Base-by-base conservation (phyloP, 92 coral and sea anemone genomes). In the Galaxea fascicularis region DNA sequence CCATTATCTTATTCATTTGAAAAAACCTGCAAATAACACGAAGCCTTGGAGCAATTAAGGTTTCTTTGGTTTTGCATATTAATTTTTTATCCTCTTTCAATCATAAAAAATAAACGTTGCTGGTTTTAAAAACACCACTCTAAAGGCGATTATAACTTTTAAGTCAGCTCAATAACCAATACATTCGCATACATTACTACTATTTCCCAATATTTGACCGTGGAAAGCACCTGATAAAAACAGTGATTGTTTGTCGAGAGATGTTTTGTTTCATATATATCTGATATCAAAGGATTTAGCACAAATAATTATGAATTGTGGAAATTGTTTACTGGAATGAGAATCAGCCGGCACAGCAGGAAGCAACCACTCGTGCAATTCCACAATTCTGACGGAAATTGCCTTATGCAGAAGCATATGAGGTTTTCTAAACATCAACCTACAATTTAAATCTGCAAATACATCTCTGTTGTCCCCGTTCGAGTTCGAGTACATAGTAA, bases 61-160 rank as follows among this genome's bases (percentile, higher is more conserved):
- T 28, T 25, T 63, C 26, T 63, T 63, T 63, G 26, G 16, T 25
- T 25, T 63, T 63, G 68, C 68, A 63, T 63, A 63, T 13, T 26
- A 13, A 27, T 63, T 63, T 25, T 4, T 4, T 10, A 10, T 63
- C 35, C 26, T 18, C 68, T 9, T 63, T 12, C 68, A 63, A 6
- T 28, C 35, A 24, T 63, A 15, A 63, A 63, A 63, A 63, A 8
- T 63, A 63, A 63, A 25, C 27, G 26, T 17, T 30, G 26, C 15
- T 69, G 74, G 31, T 69, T 69, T 69, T 45, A 30, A 69, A n/a
- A 69, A 31, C 74, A 69, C 15, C 27, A 31, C 68, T 26, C 27
- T 63, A 16, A 25, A 63, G 35, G 11, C 68, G 35, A 63, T 26
- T 21, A 26, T 18, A 63, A 63, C 30, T 25, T 63, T 29, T 24